phyloP scores from a whole-genome alignment of 92 coral and sea anemone genomes.

The Micromussa lordhowensis region DNA sequence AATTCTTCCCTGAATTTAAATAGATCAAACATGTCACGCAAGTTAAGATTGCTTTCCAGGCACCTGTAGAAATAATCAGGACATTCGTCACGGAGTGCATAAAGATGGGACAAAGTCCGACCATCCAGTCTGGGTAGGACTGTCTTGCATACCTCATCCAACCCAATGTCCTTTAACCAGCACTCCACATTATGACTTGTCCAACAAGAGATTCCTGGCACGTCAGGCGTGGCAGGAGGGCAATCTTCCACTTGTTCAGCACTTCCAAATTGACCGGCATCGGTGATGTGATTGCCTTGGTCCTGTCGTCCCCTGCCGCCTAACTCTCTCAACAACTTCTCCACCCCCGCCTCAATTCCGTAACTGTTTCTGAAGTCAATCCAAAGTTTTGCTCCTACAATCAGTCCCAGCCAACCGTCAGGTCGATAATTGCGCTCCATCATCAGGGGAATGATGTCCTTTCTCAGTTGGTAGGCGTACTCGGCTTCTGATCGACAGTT shows the following conservation, averaged over 20 bases:
- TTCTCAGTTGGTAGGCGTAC: conserved; percentile 67
- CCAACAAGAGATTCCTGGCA: conserved; percentile 40
- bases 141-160: conserved; percentile 55
- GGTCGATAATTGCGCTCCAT: conserved; percentile 64
- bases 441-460: conserved; percentile 72
- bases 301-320: conserved; percentile 53
- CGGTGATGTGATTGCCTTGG: background rate
- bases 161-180: conserved; percentile 62
- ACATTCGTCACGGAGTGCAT: conserved; percentile 59
- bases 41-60: conserved; percentile 56
- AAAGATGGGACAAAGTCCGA: conserved; percentile 39
- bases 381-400: conserved; percentile 61
- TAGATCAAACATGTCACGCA: conserved; percentile 54
- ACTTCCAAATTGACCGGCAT: background rate
- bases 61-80: conserved; percentile 67
- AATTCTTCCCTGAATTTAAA: conserved; percentile 69
- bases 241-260: background rate
- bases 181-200: conserved; percentile 39
- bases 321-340: conserved; percentile 43
- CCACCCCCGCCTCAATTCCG: conserved; percentile 12
- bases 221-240: background rate
- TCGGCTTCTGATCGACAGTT: conserved; percentile 81
- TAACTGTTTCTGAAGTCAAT: conserved; percentile 57
- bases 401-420: conserved; percentile 77
- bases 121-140: conserved; percentile 57